A percentile compares a stretch with the other conserved stretches of the same genome.
Evolutionary conservation across 2,797 vertebrate genomes (phyloP).

Genomic region (Chanos chanos): DNA sequence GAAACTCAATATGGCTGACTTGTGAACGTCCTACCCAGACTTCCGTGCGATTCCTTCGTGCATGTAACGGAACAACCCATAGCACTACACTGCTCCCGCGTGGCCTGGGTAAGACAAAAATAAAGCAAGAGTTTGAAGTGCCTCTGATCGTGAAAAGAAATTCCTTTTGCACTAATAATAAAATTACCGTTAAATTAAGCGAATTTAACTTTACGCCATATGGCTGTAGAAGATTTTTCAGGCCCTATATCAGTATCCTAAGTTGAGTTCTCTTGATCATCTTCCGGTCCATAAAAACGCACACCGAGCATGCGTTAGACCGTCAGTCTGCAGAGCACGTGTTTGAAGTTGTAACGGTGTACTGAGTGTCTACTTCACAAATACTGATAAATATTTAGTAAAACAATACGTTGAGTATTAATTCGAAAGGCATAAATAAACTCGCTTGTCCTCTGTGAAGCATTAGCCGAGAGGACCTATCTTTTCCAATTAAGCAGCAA

Average conservation of each 20-base stretch:
- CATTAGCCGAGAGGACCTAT: constrained; percentile 74
- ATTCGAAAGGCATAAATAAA: too few relatives aligned
- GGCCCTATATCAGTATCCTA: too few relatives aligned
- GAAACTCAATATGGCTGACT: constrained; percentile 66
- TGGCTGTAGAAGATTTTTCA: too few relatives aligned
- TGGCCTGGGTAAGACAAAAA: constrained; percentile 9
- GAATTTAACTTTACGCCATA: too few relatives aligned
- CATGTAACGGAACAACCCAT: background rate
- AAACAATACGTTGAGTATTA: too few relatives aligned
- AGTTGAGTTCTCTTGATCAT: too few relatives aligned
- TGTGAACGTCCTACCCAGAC: constrained; percentile 71
- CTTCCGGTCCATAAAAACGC: background rate
- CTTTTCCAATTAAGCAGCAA: background rate
- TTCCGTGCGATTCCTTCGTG: constrained; percentile 27
- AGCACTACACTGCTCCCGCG: background rate
- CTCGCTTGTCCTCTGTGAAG: constrained; percentile 74
- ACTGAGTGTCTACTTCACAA: too few relatives aligned
- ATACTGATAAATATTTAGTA: too few relatives aligned
- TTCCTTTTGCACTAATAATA: too few relatives aligned
- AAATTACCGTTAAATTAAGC: too few relatives aligned
- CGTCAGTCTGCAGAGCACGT: constrained; percentile 50
- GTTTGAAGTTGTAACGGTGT: constrained; percentile 7
- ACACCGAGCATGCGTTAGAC: constrained; percentile 58
- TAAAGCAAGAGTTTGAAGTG: background rate
- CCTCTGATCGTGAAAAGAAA: too few relatives aligned